Conservation (phyloP, 2,797 vertebrate species). For the Channallabes apus region DNA sequence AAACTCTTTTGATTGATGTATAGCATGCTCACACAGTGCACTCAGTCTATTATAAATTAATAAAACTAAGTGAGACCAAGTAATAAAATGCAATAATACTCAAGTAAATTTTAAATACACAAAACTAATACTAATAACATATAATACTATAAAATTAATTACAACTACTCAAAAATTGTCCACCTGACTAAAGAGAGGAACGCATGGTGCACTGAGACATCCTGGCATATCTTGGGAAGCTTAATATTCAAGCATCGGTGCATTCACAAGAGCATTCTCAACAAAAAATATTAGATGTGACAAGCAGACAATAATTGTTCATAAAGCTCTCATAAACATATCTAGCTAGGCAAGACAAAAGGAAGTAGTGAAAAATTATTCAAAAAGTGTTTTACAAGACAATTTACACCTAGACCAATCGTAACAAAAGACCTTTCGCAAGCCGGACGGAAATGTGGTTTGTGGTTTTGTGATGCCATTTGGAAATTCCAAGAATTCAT, state of each 20-base stretch:
- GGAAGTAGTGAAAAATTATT: neutral
- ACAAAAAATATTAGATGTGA: too few relatives aligned
- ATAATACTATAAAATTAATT: neutral
- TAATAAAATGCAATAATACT: neutral
- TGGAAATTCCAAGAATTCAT: neutral
- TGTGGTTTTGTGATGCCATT: neutral
- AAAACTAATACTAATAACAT: neutral
- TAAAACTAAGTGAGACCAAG: neutral
- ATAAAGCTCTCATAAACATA: neutral
- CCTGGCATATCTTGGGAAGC: too few relatives aligned
- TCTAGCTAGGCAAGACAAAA: neutral
- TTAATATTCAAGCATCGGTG: neutral
- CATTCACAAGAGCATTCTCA: neutral
- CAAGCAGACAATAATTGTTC: neutral
- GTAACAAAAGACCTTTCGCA: neutral
- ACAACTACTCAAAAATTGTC: neutral
- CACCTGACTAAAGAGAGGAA: neutral
- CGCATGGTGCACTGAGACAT: neutral
- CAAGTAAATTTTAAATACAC: neutral
- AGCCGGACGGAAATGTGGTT: conserved; percentile 9
- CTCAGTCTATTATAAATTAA: too few relatives aligned
- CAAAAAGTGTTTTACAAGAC: neutral
- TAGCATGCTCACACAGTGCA: too few relatives aligned
- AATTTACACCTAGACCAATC: neutral
- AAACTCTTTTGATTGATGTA: neutral